phyloP scores from a whole-genome alignment of 2,888 invertebrate genomes.

The Uropetala carovei region DNA sequence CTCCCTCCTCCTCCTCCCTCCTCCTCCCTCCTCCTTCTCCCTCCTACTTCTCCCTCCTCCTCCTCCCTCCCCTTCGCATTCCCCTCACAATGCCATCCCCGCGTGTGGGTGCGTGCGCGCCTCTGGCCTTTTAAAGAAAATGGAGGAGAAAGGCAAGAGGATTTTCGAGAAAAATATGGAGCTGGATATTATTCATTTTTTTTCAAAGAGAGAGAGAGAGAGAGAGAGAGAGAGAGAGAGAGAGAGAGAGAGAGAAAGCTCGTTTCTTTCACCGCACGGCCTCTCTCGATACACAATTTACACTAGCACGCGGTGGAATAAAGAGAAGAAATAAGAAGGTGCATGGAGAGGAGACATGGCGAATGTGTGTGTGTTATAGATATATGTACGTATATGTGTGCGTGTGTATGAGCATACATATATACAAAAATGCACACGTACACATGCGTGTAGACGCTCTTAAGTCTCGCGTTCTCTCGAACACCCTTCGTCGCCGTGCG shows the following conservation, averaged over 20 bases:
- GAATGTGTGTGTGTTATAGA: too few species aligned
- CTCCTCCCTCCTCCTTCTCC: background rate
- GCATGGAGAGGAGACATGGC: background rate
- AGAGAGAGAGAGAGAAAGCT: background rate
- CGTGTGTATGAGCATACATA: too few species aligned
- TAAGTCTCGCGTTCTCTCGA: too few species aligned
- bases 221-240: too few species aligned
- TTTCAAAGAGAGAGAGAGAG: too few species aligned
- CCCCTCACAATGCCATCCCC: background rate
- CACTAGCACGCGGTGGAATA: background rate
- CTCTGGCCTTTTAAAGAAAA: background rate
- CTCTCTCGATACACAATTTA: constrained; percentile 1
- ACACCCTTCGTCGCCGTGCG: too few species aligned
- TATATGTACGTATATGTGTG: too few species aligned
- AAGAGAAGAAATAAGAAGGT: background rate
- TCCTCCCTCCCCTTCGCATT: background rate
- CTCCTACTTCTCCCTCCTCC: background rate
- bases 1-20: background rate
- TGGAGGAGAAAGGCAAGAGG: background rate
- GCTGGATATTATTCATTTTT: background rate
- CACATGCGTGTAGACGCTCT: too few species aligned
- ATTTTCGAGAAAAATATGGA: constrained; percentile 1
- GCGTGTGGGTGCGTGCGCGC: background rate
- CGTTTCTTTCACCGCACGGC: background rate
- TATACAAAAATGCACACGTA: too few species aligned